These are phyloP conservation scores for Cephalopterus ornatus DNA, from an alignment of 2,113 vertebrate genomes.

Conservation along the genomic window DNA sequence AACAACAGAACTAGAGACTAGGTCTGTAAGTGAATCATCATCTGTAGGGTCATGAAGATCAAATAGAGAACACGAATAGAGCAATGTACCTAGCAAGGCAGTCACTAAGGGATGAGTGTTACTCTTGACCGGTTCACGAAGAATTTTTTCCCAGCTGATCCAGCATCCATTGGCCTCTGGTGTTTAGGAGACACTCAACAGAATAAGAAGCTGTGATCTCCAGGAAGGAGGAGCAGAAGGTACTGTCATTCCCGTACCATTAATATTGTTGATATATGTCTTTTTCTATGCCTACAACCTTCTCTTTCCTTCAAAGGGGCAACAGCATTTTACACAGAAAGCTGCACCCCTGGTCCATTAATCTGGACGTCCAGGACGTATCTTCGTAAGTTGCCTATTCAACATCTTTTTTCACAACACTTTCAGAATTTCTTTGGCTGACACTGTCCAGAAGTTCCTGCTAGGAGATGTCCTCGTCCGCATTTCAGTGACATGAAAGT, in stretches of 20 bases:
- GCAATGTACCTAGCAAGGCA: neutral
- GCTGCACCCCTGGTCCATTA: neutral
- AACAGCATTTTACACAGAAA: neutral
- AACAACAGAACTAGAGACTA: neutral
- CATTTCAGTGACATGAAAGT: neutral
- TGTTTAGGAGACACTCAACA: neutral
- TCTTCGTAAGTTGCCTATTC: fast-evolving
- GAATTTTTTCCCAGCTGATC: neutral
- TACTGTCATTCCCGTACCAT: fast-evolving
- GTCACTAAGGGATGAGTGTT: neutral
- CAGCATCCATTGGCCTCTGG: fast-evolving
- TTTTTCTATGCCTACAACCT: neutral
- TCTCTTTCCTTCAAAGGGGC: neutral
- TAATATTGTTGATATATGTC: fast-evolving
- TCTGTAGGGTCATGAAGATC: neutral
- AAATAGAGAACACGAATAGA: neutral
- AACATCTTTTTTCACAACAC: neutral
- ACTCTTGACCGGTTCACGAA: neutral
- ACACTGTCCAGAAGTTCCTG: neutral
- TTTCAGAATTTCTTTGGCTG: neutral
- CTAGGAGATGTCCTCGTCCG: neutral
- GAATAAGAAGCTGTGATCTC: neutral
- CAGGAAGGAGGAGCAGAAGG: neutral
- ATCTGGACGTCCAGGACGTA: neutral
- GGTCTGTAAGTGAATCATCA: neutral